Conservation (phyloP, 2,797 vertebrate species). For the Rachycentron canadum region DNA sequence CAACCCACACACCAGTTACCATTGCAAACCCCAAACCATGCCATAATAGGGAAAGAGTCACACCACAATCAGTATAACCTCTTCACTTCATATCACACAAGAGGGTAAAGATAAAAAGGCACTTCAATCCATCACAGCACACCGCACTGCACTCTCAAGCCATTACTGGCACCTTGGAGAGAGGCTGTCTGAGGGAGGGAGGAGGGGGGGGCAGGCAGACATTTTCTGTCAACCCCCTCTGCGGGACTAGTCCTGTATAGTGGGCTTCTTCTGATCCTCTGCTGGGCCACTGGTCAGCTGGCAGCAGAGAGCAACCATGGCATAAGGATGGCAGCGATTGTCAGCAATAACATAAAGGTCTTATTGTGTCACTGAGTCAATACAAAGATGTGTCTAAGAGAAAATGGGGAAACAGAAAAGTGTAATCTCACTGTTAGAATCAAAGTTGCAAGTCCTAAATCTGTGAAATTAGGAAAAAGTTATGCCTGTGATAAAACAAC, state of each 20-base stretch:
- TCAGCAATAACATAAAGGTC: slow-evolving; percentile 53
- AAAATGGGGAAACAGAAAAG: not conserved
- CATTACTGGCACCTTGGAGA: slow-evolving; percentile 84
- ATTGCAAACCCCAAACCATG: slow-evolving; percentile 86
- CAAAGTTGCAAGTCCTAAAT: not conserved
- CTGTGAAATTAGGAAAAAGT: not conserved
- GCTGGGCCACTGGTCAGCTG: slow-evolving; percentile 78
- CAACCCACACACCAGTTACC: slow-evolving; percentile 66
- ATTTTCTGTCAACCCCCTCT: slow-evolving; percentile 62
- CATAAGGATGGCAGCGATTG: slow-evolving; percentile 59
- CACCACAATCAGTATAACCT: slow-evolving; percentile 77
- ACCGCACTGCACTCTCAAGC: slow-evolving; percentile 86
- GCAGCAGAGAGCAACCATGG: slow-evolving; percentile 65
- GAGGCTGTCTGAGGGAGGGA: slow-evolving; percentile 69
- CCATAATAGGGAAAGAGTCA: slow-evolving; percentile 81
- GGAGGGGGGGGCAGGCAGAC: slow-evolving; percentile 33
- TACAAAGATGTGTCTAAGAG: slow-evolving; percentile 16
- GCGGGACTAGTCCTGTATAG: slow-evolving; percentile 64
- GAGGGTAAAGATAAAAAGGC: slow-evolving; percentile 73
- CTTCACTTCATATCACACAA: slow-evolving; percentile 79
- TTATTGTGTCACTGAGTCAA: slow-evolving; percentile 20
- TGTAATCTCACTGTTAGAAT: not conserved
- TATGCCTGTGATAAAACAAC: not conserved
- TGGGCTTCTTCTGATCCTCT: slow-evolving; percentile 73
- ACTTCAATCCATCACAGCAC: slow-evolving; percentile 84